Evolutionary conservation across 2,888 invertebrate species (phyloP).

Genomic region (Mimas tiliae): DNA sequence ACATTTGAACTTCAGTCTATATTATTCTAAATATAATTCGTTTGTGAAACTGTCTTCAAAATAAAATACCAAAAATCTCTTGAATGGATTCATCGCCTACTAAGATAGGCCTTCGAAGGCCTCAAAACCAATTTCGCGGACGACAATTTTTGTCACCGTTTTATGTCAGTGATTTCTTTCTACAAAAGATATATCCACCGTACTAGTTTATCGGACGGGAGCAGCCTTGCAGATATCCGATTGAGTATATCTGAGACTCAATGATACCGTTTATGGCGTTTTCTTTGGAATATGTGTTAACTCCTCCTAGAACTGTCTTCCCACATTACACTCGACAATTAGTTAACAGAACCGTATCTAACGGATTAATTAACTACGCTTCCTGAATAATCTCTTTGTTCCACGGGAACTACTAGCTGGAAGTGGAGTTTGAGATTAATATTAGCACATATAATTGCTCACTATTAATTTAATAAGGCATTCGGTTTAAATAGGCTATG

Average conservation of each 20-base stretch:
- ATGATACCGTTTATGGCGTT: slow-evolving; percentile 46
- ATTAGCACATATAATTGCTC: slow-evolving; percentile 50
- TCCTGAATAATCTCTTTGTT: slow-evolving; percentile 59
- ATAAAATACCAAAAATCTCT: not conserved
- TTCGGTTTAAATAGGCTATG: slow-evolving; percentile 17
- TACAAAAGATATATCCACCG: slow-evolving; percentile 59
- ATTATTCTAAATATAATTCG: not conserved
- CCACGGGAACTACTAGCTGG: slow-evolving; percentile 41
- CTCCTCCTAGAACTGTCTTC: slow-evolving; percentile 28
- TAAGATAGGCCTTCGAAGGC: slow-evolving; percentile 52
- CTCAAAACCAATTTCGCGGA: slow-evolving; percentile 63
- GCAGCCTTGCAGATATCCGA: slow-evolving; percentile 55
- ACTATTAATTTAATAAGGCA: slow-evolving; percentile 37
- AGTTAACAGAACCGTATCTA: slow-evolving; percentile 52
- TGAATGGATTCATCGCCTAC: slow-evolving; percentile 48
- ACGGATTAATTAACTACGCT: slow-evolving; percentile 55
- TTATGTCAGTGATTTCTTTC: slow-evolving; percentile 67
- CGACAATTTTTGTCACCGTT: slow-evolving; percentile 70
- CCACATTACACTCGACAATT: slow-evolving; percentile 36
- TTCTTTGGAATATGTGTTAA: slow-evolving; percentile 34
- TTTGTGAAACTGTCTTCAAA: not conserved
- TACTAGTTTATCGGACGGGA: slow-evolving; percentile 62
- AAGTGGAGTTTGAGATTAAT: slow-evolving; percentile 42
- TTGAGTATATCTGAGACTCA: slow-evolving; percentile 48
- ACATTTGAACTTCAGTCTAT: not conserved